Conservation (phyloP, 2,888 invertebrate genomes). For the Cistogaster globosa region DNA sequence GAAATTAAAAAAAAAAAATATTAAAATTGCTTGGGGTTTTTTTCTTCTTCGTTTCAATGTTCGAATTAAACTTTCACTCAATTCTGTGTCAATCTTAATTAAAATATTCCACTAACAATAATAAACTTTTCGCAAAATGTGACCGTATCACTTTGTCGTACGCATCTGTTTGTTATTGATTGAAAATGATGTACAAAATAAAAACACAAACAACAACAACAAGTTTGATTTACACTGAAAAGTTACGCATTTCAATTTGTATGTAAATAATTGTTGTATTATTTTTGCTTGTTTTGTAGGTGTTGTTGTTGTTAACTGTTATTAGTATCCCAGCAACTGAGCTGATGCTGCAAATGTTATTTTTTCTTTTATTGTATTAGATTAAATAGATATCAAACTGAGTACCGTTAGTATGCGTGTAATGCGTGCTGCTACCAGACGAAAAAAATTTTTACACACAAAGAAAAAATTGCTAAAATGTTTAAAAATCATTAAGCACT, state of each 20-base stretch:
- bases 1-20: too few relatives aligned
- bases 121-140: neutral
- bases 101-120: too few relatives aligned
- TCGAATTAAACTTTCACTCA: too few relatives aligned
- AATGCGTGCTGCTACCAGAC: neutral
- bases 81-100: too few relatives aligned
- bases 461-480: neutral
- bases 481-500: too few relatives aligned
- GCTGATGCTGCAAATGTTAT: slow-evolving; percentile 12
- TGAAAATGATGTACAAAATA: neutral
- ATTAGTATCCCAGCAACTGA: neutral
- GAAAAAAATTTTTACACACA: slow-evolving; percentile 24
- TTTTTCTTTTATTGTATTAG: too few relatives aligned
- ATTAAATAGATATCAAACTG: too few relatives aligned
- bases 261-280: slow-evolving; percentile 44
- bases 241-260: slow-evolving; percentile 50
- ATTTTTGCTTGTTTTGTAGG: neutral
- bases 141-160: neutral
- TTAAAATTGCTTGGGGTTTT: too few relatives aligned
- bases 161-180: neutral
- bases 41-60: too few relatives aligned
- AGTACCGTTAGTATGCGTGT: too few relatives aligned
- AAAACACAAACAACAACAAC: slow-evolving; percentile 19
- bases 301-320: slow-evolving; percentile 12
- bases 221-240: slow-evolving; percentile 13